Evolutionary conservation across 1,140 invertebrate species (phyloP), one percentile per base, ranked within the genome.

Genomic region (Popillia japonica): DNA sequence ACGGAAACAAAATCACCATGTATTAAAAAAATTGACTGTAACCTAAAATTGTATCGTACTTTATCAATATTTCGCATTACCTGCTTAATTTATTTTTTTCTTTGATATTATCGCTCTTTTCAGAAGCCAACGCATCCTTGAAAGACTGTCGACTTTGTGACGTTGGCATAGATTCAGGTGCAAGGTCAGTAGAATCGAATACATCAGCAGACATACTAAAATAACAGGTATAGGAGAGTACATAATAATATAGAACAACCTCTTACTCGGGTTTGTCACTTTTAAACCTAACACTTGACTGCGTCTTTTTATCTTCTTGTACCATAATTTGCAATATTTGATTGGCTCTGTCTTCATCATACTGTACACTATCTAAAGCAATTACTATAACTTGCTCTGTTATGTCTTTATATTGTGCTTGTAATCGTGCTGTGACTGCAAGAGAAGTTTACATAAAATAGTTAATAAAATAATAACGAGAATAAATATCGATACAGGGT

Each of bases 361-460:
- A 96, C 84, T 94, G 92, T 0, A 95, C 94, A 84, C 94, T 95
- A 83, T 97, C 95, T 82, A 96, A 87, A n/a, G 96, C 96, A 83
- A 96, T 92, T 6, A 91, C 88, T 34, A 96, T 92, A 6, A 97
- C 91, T 80, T 93, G 91, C 82, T 96, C 94, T 7, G 94, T 91
- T 41, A 96, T 90, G 61, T 91, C 90, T 74, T 90, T 90, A 85
- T 95, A 95, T 83, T 94, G 92, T 76, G 77, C 78, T 75, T 78
- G 72, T 23, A 78, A 68, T 11, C 44, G 14, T 6, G 7, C 23
- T 42, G 64, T 78, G 41, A 77, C 78, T 79, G 9, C 42, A 76
- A 73, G 44, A 74, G 10, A 44, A n/a, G 20, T 22, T 23, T 68
- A 68, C 9, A 42, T 17, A n/a, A 44, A 34, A 34, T 40, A 22